Conservation (phyloP, 2,888 invertebrate species). For the Augiades crinisus region DNA sequence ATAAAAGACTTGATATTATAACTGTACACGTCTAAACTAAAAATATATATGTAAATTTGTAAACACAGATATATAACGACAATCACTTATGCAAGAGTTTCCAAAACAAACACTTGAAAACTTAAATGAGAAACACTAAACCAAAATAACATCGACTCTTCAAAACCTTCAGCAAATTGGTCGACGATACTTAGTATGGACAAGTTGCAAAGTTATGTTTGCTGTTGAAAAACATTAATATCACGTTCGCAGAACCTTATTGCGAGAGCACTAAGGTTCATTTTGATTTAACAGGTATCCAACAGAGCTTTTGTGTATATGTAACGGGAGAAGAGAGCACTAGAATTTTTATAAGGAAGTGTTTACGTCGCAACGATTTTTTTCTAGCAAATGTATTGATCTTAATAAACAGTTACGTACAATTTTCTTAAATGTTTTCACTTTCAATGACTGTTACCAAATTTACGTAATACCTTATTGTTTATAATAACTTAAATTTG, state of each 20-base stretch:
- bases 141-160: slow-evolving; percentile 7
- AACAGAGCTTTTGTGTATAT: not conserved
- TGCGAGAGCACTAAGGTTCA: not conserved
- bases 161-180: slow-evolving; percentile 18
- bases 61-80: too few species aligned
- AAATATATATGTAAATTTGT: too few species aligned
- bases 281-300: not conserved
- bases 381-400: not conserved
- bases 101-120: slow-evolving; percentile 10
- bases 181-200: slow-evolving; percentile 15
- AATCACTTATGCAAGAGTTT: not conserved
- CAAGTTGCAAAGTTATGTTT: slow-evolving; percentile 8
- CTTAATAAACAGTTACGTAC: too few species aligned
- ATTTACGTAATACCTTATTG: too few species aligned
- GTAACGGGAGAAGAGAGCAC: slow-evolving; percentile 10
- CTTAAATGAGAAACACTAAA: slow-evolving; percentile 6
- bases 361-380: not conserved
- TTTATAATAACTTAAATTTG: too few species aligned
- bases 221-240: not conserved
- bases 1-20: too few species aligned
- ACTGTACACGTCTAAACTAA: too few species aligned
- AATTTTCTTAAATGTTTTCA: too few species aligned
- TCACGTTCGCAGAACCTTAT: not conserved
- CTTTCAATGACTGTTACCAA: too few species aligned
- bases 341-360: slow-evolving; percentile 14